phyloP scores from a whole-genome alignment of 2,888 invertebrate genomes.

The Eulithis prunata region DNA sequence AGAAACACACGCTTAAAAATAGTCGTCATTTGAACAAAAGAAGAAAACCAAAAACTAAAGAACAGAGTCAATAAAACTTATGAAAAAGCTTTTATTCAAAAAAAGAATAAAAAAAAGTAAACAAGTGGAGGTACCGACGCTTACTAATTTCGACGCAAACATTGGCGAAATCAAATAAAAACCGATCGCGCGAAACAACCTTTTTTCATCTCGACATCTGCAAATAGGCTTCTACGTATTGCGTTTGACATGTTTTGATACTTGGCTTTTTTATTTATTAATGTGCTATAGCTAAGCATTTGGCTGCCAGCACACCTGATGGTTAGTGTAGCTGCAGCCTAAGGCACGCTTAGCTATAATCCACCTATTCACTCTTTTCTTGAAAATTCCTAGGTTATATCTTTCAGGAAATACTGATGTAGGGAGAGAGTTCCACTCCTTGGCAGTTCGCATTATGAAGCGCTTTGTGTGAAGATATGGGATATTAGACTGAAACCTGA shows the following conservation, averaged over 20 bases:
- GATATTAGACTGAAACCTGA: no score
- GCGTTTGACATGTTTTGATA: slow-evolving; percentile 54
- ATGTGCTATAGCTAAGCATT: no score
- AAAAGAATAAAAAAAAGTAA: slow-evolving; percentile 37
- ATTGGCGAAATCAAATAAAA: slow-evolving; percentile 82
- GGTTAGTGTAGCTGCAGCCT: no score
- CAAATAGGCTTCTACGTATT: slow-evolving; percentile 68
- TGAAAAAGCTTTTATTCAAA: slow-evolving; percentile 8
- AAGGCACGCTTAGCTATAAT: no score
- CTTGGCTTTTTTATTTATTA: slow-evolving; percentile 41
- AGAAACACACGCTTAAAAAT: no score
- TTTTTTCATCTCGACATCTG: slow-evolving; percentile 80
- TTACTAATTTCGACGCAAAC: slow-evolving; percentile 80
- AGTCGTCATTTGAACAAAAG: not conserved
- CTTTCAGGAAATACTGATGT: no score
- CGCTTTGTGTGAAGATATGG: no score
- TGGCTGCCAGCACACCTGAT: no score
- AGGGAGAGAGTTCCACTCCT: no score
- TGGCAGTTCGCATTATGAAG: no score
- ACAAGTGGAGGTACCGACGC: slow-evolving; percentile 57
- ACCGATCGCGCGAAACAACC: slow-evolving; percentile 81
- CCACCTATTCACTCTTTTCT: no score
- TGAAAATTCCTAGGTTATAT: no score
- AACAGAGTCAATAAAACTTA: not conserved
- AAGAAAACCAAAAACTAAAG: not conserved